Evolutionary conservation across 2,113 vertebrate genomes (phyloP), one percentile per base, ranked within the genome.

Genomic region (Budorcas taxicolor): DNA sequence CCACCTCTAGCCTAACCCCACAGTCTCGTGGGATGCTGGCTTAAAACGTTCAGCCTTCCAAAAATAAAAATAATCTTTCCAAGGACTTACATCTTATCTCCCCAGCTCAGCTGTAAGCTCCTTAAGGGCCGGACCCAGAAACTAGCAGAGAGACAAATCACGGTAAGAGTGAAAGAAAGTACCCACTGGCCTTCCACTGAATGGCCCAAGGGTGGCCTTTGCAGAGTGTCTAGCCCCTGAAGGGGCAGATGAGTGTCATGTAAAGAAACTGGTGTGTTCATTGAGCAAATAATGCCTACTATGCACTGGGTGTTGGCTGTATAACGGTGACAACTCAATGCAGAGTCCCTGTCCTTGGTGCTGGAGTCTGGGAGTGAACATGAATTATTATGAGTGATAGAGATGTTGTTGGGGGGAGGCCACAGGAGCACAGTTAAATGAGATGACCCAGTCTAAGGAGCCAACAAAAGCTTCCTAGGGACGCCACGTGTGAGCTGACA

Each of bases 61-160:
- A 85, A 97, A 97, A 94, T 92, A 92, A 94, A 95, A 95, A 87
- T 84, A 92, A 96, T 96, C 90, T 94, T 92, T 87, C 29, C 64
- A 1, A 19, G 47, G 13, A 14, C 81, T 95, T 36, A 9, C 2
- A 14, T 81, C 84, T 97, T 87, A 74, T 90, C 94, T 87, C 52
- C 36, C 47, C 3, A 0, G 85, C 88, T 92, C 85, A 33, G 88
- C 81, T 67, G 5, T 94, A 50, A 92, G 86, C 93, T 78, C 86
- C 82, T 89, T 47, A 50, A 7, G 16, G 58, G 80, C 76, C 10
- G 0, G 21, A 27, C 64, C 36, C 45, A 23, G 81, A 74, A 25
- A 10, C 45, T 1, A 45, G 31, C 64, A 3, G 81, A 40, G 91
- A 86, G 64, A 67, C 76, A 29, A 27, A 19, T 31, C 25, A 1